A percentile compares a stretch with the other conserved stretches of the same genome.
Conservation (phyloP, 2,113 vertebrate genomes). For the Dicrurus megarhynchus region DNA sequence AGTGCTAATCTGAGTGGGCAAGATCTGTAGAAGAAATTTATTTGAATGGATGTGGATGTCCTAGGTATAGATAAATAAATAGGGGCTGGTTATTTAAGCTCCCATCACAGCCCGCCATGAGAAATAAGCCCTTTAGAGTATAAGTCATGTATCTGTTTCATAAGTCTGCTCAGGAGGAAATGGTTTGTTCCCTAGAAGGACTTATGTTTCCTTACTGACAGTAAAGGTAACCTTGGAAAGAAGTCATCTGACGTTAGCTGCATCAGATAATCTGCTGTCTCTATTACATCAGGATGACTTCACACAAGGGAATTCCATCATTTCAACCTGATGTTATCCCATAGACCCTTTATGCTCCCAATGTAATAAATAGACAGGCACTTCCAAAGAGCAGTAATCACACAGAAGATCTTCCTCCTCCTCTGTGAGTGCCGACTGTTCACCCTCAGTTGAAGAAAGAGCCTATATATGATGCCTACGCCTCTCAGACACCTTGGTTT, state of each 20-base stretch:
- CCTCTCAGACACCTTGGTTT: neutral
- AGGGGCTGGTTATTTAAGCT: neutral
- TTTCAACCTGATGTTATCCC: neutral
- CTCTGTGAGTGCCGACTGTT: neutral
- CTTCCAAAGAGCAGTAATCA: neutral
- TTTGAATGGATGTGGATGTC: neutral
- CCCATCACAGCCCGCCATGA: neutral
- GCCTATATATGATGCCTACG: neutral
- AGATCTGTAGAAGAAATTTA: neutral
- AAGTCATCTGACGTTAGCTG: neutral
- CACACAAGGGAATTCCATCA: neutral
- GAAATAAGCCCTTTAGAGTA: neutral
- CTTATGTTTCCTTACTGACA: neutral
- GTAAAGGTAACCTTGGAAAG: neutral
- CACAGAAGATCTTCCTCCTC: neutral
- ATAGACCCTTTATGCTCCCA: neutral
- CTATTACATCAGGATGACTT: neutral
- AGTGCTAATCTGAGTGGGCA: neutral
- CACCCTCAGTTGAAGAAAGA: neutral
- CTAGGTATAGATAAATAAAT: neutral
- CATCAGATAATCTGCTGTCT: neutral
- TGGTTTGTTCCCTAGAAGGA: neutral
- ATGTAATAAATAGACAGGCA: neutral
- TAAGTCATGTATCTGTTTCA: neutral
- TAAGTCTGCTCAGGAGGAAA: neutral